Evolutionary conservation across 2,888 invertebrate species (phyloP), one percentile per base, ranked within the genome.

Genomic region (Polietes domitor): DNA sequence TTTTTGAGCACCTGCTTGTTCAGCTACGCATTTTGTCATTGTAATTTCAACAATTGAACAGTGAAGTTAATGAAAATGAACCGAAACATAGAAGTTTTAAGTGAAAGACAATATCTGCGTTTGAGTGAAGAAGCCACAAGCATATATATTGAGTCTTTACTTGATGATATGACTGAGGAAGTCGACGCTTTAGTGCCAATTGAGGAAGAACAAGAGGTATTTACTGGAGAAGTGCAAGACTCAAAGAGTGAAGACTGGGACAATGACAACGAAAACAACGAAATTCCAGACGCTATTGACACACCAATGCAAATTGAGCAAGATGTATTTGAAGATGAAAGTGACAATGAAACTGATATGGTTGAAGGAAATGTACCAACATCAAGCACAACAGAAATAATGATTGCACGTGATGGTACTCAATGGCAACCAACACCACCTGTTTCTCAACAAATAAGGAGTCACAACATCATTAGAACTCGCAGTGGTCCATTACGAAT

Each of bases 61-160:
- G 55, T 37, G 53, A 55, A 28, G 55, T 73, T 58, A 43, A 50
- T 65, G 21, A 50, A 53, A 53, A 37, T 75, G 26, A 65, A 74
- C 28, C 61, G 61, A 43, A 61, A 61, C 55, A 43, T 73, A 73
- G 58, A 55, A 43, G 32, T 41, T 58, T 73, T 73, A 73, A 58
- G 43, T 61, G 43, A 74, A 74, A 63, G 63, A 63, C 74, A 63
- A 75, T 75, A 75, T 63, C 28, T 75, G 75, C 63, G 68, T 74
- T 80, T 80, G 70, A 70, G 80, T 80, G 80, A 80, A 75, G 80
- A 80, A 80, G 70, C 73, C 55, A 74, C 61, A 61, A 74, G 73
- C 41, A 58, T 37, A 74, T 58, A 74, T 74, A 74, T 74, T 74
- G 58, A 74, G 58, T 58, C 41, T 74, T 24, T 61, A 74, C 28